Evolutionary conservation across 2,888 invertebrate species (phyloP), one percentile per base, ranked within the genome.

Genomic region (Mythimna impura): DNA sequence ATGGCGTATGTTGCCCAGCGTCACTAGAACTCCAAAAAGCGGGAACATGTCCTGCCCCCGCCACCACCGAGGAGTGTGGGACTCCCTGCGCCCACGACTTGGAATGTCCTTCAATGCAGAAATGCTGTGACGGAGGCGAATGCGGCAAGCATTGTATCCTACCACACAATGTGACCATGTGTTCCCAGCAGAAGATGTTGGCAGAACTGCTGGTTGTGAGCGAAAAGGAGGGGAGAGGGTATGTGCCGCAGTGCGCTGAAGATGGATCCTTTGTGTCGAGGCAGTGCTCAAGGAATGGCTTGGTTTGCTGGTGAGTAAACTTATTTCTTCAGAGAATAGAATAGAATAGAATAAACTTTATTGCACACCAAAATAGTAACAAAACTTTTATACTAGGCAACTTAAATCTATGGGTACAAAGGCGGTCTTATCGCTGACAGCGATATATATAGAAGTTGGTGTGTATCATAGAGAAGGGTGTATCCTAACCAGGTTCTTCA

Each of bases 1-100:
- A 98, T 88, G 98, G 98, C 0, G 98, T 98, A 20, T 98, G 98
- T 90, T 98, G 98, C 88, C 98, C 98, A 62, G 98, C 98, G 7
- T 98, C 97, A 0, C 89, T 98, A 75, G 97, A 97, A 87, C 97
- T 98, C 66, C 97, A 98, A 87, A 98, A 98, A 90, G 97, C 98
- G 0, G 98, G 98, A 2, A 96, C 97, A 3, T 98, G 98, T 89
- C 98, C 98, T 0, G 94, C 93, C 0, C 93, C 94, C 40, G 91
- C 95, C 0, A 91, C 94, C 22, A 89, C 91, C 0, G 94, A 94
- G 1, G 94, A 96, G 67, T 98, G 98, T 84, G 97, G 98, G 0
- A 95, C 97, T 0, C 97, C 97, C 3, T 98, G 98, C 88, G 96
- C 97, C 20, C 98, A 98, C 88, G 98, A 98, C 89, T 93, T 98